Base-by-base conservation (phyloP, 2,888 invertebrate genomes). In the Hymenopus coronatus region DNA sequence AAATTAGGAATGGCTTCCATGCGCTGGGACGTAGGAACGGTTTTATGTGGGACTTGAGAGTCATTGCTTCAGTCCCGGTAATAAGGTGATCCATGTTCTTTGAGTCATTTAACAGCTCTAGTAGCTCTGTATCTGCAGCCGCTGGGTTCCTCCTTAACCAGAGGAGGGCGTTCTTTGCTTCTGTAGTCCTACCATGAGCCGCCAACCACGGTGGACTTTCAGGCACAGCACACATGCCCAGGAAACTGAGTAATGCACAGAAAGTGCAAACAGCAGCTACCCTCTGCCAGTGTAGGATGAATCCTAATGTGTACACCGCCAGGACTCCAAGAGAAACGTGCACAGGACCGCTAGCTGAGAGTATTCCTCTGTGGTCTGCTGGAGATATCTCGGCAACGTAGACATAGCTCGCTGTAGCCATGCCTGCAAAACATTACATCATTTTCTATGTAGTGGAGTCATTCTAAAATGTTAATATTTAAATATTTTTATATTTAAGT, bases 321-420 rank as follows among this genome's bases (percentile, higher is more conserved):
- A 97, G 94, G 89, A 97, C 96, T 0, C 96, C 96, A 3, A 96
- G 94, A 0, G 96, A 96, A 30, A 96, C 96, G 90, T 96, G 93
- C 0, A 96, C 95, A 0, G 96, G 96, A 0, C 96, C 96, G 30
- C 96, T 92, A 0, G 96, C 96, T 90, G 96, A 96, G 14, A 96
- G 93, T 88, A 96, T 95, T 1, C 96, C 96, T 88, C 96, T 93
- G 91, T 96, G 95, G 91, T 95, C 94, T 1, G 96, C 95, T 0
- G 96, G 95, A 4, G 96, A 96, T 86, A 96, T 95, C 93, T 97
- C 95, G 0, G 95, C 95, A 4, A 96, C 96, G 93, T 96, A 96
- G 88, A 96, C 95, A 93, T 96, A 96, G 89, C 95, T 95, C 0
- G 95, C 95, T 30, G 96, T 95, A 87, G 96, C 95, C 96, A 96